phyloP scores from a whole-genome alignment of 2,888 invertebrate species.

The Drosophila sordidula region DNA sequence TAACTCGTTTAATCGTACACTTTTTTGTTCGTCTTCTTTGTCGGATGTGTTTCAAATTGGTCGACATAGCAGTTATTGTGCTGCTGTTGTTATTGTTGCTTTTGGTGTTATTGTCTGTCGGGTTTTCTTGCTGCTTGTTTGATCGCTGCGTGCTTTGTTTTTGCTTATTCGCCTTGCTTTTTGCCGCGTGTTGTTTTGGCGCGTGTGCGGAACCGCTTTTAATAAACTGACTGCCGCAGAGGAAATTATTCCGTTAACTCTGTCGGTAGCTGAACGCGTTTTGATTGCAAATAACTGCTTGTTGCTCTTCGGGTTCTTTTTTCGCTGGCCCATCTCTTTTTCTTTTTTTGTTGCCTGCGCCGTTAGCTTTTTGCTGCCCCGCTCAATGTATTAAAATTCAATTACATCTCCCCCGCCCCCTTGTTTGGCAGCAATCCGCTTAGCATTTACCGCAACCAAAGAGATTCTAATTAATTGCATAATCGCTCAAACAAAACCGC shows the following conservation, averaged over 20 bases:
- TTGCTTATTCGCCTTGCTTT: constrained; percentile 30
- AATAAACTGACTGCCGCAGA: constrained; percentile 71
- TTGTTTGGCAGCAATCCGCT: constrained; percentile 29
- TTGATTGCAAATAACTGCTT: constrained; percentile 43
- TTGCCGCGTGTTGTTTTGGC: constrained; percentile 7
- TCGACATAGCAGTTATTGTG: constrained; percentile 28
- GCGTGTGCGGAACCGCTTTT: constrained; percentile 48
- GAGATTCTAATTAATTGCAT: constrained; percentile 77
- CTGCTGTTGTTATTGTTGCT: constrained; percentile 5
- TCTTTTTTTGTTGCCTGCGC: background rate
- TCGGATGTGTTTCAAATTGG: constrained; percentile 54
- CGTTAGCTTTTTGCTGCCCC: constrained; percentile 1
- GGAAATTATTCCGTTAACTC: constrained; percentile 65
- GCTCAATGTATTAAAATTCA: constrained; percentile 58
- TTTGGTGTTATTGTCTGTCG: constrained; percentile 31
- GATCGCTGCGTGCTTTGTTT: constrained; percentile 45
- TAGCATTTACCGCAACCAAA: constrained; percentile 59
- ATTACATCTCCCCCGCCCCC: constrained; percentile 39
- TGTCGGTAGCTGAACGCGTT: constrained; percentile 43
- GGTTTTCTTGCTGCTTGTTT: constrained; percentile 28
- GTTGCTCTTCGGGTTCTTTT: background rate
- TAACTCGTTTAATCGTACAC: background rate
- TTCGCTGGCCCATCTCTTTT: background rate
- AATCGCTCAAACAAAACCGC: constrained; percentile 76
- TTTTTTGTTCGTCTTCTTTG: constrained; percentile 1